Base-by-base conservation (phyloP, 2,888 invertebrate species). In the Heliconius ethilla region DNA sequence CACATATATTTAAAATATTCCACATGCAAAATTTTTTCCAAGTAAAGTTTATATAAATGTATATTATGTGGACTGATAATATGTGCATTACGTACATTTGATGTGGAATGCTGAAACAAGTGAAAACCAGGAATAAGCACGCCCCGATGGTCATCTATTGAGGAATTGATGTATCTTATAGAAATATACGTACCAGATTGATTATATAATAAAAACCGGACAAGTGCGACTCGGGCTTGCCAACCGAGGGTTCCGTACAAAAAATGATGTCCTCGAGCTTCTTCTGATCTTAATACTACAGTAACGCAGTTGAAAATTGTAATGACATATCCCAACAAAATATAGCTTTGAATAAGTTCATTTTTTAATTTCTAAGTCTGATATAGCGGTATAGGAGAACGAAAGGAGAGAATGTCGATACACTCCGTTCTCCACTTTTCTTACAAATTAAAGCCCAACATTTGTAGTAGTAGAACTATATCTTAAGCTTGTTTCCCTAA, bases 141-240 rank as follows among this genome's bases (percentile, higher is more conserved):
- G 81, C 77, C 75, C 59, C 45, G 79, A 81, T 81, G 79, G 29
- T 65, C 74, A 81, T 81, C 81, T 75, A 70, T 78, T 66, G 70
- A 81, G 79, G 81, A 81, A 81, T 76, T 67, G 79, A 79, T 79
- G 70, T 70, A 70, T 22, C 79, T 81, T 77, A 77, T 55, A n/a
- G n/a, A 13, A 11, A 7, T 59, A 45, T 11, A 22, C 69, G 75
- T 27, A 15, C 25, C 1, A 67, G 37, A 40, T 13, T 67, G 27
- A 2, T 25, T 63, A 63, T 11, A 0, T 40, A 40, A 40, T 40
- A 11, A 40, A 3, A 40, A 40, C 11, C 40, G 11, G 40, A 11
- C 11, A 40, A 40, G 11, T 40, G 2, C 40, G 40, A 40, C 1
- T 2, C 11, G 40, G 40, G 40, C 11, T 40, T 2, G 11, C 11